These are phyloP conservation scores for Tretioscincus oriximinensis DNA, from an alignment of 2,113 vertebrate species.

Conservation along the genomic window DNA sequence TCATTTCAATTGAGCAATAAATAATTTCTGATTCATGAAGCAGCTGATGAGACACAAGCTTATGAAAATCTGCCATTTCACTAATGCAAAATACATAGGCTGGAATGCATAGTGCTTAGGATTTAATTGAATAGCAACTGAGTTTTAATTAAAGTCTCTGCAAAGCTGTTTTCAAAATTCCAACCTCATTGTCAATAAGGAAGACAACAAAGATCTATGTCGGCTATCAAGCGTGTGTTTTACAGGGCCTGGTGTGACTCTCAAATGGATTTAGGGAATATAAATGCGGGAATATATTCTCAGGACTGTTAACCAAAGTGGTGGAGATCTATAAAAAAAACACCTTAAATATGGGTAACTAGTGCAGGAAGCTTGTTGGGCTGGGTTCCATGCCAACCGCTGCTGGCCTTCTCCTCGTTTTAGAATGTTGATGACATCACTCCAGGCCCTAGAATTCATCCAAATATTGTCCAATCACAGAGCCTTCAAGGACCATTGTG, in stretches of 20 bases:
- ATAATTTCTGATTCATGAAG: background rate
- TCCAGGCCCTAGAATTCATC: too few relatives aligned
- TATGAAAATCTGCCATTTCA: constrained; percentile 6
- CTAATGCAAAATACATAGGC: background rate
- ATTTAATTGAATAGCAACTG: constrained; percentile 15
- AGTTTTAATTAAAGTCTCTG: constrained; percentile 17
- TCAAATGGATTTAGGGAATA: background rate
- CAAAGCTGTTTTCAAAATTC: constrained; percentile 7
- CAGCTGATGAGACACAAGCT: background rate
- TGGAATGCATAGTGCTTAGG: background rate
- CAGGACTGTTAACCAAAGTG: background rate
- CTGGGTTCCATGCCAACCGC: too few relatives aligned
- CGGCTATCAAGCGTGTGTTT: background rate
- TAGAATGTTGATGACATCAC: too few relatives aligned
- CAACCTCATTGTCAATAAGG: background rate
- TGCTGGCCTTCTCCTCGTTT: too few relatives aligned
- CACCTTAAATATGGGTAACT: too few relatives aligned
- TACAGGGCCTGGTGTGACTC: background rate
- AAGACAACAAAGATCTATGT: constrained; percentile 1
- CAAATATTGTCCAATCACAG: too few relatives aligned
- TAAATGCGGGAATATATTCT: background rate
- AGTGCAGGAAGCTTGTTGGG: too few relatives aligned
- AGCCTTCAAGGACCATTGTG: too few relatives aligned
- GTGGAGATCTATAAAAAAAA: too few relatives aligned
- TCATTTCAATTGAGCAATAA: background rate